Percentiles rank a stretch among this genome's conserved stretches.
phyloP scores from a whole-genome alignment of 2,113 vertebrate species.

The Geococcyx californianus region DNA sequence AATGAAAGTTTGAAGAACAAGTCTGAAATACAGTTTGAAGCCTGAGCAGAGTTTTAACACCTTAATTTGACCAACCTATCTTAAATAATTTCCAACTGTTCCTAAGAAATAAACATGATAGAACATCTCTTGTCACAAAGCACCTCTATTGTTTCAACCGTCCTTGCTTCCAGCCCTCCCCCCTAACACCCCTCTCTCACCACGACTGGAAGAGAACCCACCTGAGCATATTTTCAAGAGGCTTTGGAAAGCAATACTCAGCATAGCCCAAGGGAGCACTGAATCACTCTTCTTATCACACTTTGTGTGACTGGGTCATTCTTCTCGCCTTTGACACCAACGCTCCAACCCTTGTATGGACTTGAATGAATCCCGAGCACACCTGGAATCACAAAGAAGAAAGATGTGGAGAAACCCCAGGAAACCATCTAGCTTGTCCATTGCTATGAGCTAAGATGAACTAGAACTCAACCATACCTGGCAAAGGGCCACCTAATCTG shows the following conservation, averaged over 20 bases:
- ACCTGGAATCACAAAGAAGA: background rate
- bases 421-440: background rate
- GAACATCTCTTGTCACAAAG: background rate
- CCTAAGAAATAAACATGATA: background rate
- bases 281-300: background rate
- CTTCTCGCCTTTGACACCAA: background rate
- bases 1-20: background rate
- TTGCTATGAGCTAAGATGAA: background rate
- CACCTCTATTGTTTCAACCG: background rate
- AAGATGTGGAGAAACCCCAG: background rate
- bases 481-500: background rate
- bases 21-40: background rate
- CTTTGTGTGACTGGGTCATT: background rate
- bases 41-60: background rate
- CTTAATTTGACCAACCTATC: background rate
- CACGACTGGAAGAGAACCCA: background rate
- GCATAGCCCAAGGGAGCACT: background rate
- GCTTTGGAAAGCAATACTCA: background rate
- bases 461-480: background rate
- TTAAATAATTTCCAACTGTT: background rate
- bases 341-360: background rate
- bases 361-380: background rate
- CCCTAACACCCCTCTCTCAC: background rate
- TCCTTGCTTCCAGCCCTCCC: background rate
- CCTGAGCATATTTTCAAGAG: background rate